phyloP scores from a whole-genome alignment of 2,113 vertebrate species.

The Ahaetulla prasina region DNA sequence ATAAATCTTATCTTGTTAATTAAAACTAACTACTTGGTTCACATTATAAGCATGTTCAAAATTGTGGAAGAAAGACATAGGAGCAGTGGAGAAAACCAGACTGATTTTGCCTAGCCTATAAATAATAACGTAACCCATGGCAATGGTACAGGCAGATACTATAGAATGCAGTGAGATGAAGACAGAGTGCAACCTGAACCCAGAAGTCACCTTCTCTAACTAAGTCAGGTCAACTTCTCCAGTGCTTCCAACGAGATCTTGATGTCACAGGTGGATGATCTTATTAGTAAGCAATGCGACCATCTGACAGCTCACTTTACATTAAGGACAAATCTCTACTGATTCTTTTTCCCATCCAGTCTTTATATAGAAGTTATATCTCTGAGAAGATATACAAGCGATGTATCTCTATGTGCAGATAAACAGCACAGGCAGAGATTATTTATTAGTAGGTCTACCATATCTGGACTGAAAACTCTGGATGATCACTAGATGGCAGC shows the following conservation, averaged over 20 bases:
- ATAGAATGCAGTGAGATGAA: neutral
- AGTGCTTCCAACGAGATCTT: neutral
- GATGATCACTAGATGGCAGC: neutral
- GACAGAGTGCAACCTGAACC: conserved; percentile 9
- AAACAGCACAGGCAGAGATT: neutral
- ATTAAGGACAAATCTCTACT: neutral
- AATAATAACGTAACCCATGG: conserved; percentile 11
- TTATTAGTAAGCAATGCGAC: neutral
- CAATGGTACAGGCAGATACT: neutral
- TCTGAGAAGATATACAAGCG: fast-evolving
- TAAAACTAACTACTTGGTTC: neutral
- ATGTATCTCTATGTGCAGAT: neutral
- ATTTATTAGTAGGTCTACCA: neutral
- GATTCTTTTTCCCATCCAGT: neutral
- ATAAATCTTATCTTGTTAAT: neutral
- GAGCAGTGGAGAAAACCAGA: neutral
- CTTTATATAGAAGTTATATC: neutral
- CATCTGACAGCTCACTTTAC: neutral
- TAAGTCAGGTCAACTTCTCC: conserved; percentile 24
- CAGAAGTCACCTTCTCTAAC: conserved; percentile 5
- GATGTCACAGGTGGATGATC: neutral
- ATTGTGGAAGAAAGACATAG: neutral
- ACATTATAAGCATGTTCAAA: neutral
- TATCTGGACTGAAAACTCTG: neutral
- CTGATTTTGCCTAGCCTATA: conserved; percentile 11